These are phyloP conservation scores for Bugula neritina DNA, from an alignment of 2,888 invertebrate genomes.

Conservation along the genomic window DNA sequence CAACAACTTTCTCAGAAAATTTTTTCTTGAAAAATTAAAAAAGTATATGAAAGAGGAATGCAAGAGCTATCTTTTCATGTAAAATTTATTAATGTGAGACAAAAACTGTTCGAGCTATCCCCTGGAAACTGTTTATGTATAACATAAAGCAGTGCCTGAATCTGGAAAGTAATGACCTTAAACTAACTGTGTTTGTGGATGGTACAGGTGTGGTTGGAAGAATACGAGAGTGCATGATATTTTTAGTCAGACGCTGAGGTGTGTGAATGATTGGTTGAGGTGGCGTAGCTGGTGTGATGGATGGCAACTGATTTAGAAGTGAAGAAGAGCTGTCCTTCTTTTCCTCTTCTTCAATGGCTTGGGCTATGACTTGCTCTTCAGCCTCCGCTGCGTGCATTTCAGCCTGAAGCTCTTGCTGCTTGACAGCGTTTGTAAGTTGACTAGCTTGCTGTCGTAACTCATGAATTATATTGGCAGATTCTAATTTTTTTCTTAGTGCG, in stretches of 20 bases:
- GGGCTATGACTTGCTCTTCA: slow-evolving; percentile 6
- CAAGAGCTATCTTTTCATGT: no score
- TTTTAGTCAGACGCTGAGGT: neutral
- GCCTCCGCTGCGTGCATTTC: slow-evolving; percentile 16
- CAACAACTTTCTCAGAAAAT: no score
- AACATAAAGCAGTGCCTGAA: no score
- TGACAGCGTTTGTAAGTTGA: neutral
- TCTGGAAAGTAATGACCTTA: no score
- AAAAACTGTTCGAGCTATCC: no score
- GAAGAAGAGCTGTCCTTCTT: neutral
- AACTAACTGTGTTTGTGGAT: slow-evolving; percentile 12
- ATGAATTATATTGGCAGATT: slow-evolving; percentile 1
- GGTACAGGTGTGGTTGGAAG: neutral
- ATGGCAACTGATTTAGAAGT: neutral
- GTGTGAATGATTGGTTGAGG: slow-evolving; percentile 11
- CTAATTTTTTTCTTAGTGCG: neutral
- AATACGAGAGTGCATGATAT: neutral
- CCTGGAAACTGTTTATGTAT: no score
- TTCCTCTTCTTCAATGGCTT: slow-evolving; percentile 17
- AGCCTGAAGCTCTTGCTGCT: slow-evolving; percentile 15
- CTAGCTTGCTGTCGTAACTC: slow-evolving; percentile 7
- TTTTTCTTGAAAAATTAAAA: no score
- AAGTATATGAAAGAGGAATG: no score
- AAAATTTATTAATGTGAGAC: no score
- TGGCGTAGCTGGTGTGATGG: neutral